These are phyloP conservation scores for Bombyx mori DNA, from an alignment of 1,140 invertebrate species.

Conservation along the genomic window DNA sequence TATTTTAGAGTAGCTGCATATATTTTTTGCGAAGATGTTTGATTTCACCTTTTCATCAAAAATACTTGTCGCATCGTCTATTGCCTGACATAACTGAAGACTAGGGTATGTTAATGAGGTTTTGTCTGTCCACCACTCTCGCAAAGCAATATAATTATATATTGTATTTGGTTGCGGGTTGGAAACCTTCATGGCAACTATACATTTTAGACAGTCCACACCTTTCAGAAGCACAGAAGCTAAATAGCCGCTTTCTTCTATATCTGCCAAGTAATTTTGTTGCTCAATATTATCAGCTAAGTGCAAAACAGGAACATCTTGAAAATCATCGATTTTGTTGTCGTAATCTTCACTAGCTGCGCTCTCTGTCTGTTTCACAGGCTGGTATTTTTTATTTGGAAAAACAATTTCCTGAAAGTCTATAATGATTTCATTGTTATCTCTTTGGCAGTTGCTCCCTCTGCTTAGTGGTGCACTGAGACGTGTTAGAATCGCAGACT, in stretches of 20 bases:
- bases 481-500: slow-evolving; percentile 9
- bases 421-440: slow-evolving; percentile 8
- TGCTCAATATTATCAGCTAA: background rate
- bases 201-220: background rate
- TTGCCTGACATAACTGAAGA: background rate
- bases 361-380: too few species aligned
- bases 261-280: background rate
- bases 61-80: background rate
- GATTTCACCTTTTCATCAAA: too few species aligned
- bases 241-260: background rate
- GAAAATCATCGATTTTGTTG: background rate
- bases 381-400: background rate
- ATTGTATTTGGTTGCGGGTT: background rate
- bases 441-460: slow-evolving; percentile 12
- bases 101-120: background rate
- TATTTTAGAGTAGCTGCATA: too few species aligned
- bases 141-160: background rate
- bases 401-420: slow-evolving; percentile 10
- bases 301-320: background rate
- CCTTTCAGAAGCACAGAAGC: background rate
- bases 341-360: background rate
- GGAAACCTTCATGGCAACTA: background rate
- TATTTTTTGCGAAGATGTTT: background rate
- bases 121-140: background rate
- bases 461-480: slow-evolving; percentile 8